These are phyloP conservation scores for Pantelozetes paolii DNA, from an alignment of 2,888 invertebrate species.

Conservation along the genomic window DNA sequence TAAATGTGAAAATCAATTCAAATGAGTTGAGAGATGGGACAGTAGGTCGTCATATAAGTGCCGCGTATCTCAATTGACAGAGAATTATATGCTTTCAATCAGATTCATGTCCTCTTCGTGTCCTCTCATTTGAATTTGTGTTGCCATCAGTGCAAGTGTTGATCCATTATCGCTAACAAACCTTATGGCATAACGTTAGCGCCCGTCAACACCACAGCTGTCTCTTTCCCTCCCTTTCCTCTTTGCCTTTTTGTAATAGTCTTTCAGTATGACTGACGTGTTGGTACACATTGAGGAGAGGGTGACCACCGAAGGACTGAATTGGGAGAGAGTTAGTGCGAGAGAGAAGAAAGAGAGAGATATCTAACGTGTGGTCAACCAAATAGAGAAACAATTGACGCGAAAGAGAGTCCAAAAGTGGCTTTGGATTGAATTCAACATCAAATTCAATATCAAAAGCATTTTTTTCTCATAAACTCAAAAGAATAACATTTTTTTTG, in stretches of 20 bases:
- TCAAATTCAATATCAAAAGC: conserved; percentile 27
- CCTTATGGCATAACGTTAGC: conserved; percentile 14
- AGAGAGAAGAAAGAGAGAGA: background rate
- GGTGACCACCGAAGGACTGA: background rate
- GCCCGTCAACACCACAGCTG: background rate
- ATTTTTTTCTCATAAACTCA: background rate
- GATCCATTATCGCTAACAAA: conserved; percentile 31
- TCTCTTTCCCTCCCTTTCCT: background rate
- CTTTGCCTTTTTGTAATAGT: background rate
- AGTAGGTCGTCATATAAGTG: background rate
- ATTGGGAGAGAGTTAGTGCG: background rate
- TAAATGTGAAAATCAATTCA: conserved; percentile 8
- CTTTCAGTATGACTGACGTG: conserved; percentile 11
- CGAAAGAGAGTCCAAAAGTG: conserved; percentile 31
- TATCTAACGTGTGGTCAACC: conserved; percentile 34
- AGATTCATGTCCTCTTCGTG: background rate
- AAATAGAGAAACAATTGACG: conserved; percentile 28
- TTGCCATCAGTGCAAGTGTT: conserved; percentile 23
- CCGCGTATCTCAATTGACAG: conserved; percentile 1
- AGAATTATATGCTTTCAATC: background rate
- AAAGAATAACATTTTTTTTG: conserved; percentile 25
- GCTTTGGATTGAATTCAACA: conserved; percentile 22
- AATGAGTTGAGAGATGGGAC: background rate
- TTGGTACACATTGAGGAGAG: conserved; percentile 4
- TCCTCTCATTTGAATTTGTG: background rate